Evolutionary conservation across 30 jellyfish, hydroid and myxozoan species (phyloP).

Genomic region (Euphysa ruthae): DNA sequence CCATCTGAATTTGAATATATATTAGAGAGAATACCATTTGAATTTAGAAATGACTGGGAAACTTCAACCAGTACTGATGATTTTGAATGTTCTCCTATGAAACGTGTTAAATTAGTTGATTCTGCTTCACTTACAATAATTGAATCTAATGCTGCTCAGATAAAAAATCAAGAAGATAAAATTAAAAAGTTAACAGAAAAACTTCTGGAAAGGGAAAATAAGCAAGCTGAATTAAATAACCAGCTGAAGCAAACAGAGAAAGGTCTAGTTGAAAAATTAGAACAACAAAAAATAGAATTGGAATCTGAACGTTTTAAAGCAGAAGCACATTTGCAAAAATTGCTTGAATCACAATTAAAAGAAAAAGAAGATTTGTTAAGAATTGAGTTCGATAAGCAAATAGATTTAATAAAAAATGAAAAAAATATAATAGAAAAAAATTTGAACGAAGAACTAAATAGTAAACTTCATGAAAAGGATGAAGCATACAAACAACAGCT

Average conservation of each 20-base stretch:
- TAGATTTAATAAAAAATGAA: conserved; percentile 36
- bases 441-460: conserved; percentile 49
- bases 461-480: conserved; percentile 63
- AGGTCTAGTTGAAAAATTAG: conserved; percentile 35
- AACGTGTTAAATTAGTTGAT: conserved; percentile 11
- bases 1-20: conserved; percentile 84
- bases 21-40: conserved; percentile 34
- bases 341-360: conserved; percentile 45
- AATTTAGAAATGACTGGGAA: not conserved
- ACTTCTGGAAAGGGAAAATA: conserved; percentile 35
- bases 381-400: conserved; percentile 54
- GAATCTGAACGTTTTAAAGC: conserved; percentile 55
- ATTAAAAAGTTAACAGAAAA: conserved; percentile 25
- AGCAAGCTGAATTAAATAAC: conserved; percentile 33
- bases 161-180: conserved; percentile 52
- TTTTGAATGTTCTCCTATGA: conserved; percentile 11
- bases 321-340: conserved; percentile 35
- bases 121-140: conserved; percentile 6
- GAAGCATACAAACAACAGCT: conserved; percentile 52
- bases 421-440: conserved; percentile 55
- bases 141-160: conserved; percentile 41
- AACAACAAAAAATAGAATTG: conserved; percentile 44
- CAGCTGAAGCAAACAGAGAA: conserved; percentile 57
- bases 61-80: not conserved
- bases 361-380: conserved; percentile 62